These are phyloP conservation scores for Enteromius mattozi DNA, from an alignment of 2,797 vertebrate species.

Conservation along the genomic window DNA sequence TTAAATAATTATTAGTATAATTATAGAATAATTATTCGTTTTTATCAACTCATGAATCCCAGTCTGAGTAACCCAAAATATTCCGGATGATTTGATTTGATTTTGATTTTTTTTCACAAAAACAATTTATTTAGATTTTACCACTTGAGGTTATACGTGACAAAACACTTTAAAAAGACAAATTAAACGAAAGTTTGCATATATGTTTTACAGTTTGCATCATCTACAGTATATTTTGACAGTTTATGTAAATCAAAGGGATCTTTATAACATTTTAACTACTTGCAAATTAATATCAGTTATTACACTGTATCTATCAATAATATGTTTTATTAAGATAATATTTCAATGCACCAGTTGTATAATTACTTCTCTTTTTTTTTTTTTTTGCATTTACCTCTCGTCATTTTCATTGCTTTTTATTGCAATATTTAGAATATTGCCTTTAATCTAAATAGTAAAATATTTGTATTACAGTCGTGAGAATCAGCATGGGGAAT, in stretches of 20 bases:
- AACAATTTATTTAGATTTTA: not conserved
- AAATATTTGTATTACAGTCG: not conserved
- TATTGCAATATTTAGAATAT: not conserved
- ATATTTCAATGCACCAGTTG: not conserved
- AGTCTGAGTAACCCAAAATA: not conserved
- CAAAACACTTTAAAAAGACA: not conserved
- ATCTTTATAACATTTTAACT: not conserved
- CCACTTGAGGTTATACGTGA: not conserved
- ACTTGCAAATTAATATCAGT: not conserved
- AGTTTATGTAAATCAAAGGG: not conserved
- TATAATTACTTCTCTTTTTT: no score
- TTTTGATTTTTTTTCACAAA: not conserved
- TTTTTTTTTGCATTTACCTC: constrained; percentile 4
- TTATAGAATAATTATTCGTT: not conserved
- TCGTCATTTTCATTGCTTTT: not conserved
- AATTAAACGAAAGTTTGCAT: no score
- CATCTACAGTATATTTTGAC: not conserved
- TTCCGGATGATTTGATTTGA: not conserved
- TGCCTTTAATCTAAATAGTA: not conserved
- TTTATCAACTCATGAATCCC: not conserved
- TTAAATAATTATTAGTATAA: no score
- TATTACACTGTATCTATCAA: not conserved
- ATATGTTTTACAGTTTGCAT: no score
- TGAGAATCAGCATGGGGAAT: not conserved
- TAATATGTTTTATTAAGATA: not conserved